Conservation (phyloP, 2,113 vertebrate species). For the Prinia subflava region DNA sequence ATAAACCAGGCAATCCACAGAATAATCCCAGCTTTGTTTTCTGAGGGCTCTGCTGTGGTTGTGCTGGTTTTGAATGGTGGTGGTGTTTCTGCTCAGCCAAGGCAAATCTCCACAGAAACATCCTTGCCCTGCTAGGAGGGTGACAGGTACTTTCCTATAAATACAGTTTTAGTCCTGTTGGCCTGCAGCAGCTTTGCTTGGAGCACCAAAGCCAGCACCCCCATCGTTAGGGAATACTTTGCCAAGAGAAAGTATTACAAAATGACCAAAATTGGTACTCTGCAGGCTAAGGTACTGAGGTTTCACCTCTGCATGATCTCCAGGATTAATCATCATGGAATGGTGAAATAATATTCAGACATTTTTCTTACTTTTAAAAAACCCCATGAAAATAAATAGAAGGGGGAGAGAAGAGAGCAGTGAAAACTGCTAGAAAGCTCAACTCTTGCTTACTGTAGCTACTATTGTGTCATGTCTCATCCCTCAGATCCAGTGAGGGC, state of each 20-base stretch:
- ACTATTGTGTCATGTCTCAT: background rate
- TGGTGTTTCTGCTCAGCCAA: background rate
- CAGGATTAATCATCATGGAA: background rate
- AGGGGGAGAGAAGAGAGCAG: background rate
- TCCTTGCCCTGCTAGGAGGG: background rate
- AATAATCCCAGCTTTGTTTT: background rate
- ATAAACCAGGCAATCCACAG: background rate
- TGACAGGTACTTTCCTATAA: background rate
- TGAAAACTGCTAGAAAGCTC: background rate
- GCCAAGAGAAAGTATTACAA: background rate
- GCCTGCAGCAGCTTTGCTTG: background rate
- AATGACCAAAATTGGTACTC: background rate
- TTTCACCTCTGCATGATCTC: background rate
- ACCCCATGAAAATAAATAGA: background rate
- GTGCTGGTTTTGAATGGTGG: background rate
- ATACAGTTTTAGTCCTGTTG: background rate
- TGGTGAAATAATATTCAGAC: background rate
- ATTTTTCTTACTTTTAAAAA: background rate
- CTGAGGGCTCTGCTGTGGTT: background rate
- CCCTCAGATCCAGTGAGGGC: background rate
- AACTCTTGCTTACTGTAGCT: background rate
- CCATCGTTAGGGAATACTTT: rapidly evolving
- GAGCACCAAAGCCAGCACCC: background rate
- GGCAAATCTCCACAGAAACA: background rate
- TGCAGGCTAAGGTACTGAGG: background rate